These are phyloP conservation scores for Euleptes europaea DNA, from an alignment of 2,113 vertebrate genomes.

Conservation along the genomic window DNA sequence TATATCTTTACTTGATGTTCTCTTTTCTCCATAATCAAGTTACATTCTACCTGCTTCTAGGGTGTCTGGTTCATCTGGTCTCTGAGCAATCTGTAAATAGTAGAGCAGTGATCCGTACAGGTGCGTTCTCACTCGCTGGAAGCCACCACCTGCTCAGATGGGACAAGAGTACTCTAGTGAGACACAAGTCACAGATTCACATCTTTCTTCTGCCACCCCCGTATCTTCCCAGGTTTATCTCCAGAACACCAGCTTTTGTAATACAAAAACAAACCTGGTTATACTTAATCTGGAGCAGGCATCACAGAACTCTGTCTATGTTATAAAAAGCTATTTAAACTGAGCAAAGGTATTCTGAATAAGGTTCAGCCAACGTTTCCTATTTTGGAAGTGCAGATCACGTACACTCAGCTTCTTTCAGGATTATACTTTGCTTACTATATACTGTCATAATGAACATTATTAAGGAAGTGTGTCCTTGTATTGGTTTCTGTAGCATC, in stretches of 20 bases:
- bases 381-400: neutral
- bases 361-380: neutral
- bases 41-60: slow-evolving; percentile 85
- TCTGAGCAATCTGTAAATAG: slow-evolving; percentile 96
- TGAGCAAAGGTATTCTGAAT: neutral
- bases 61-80: slow-evolving; percentile 95
- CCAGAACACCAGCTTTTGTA: neutral
- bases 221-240: slow-evolving; percentile 7
- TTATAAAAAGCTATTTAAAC: slow-evolving; percentile 11
- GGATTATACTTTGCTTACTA: accelerated
- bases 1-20: too few relatives aligned
- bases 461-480: neutral
- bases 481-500: neutral
- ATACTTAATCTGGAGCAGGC: neutral
- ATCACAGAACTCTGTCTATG: neutral
- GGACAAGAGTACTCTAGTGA: slow-evolving; percentile 5
- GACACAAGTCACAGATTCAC: neutral
- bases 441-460: neutral
- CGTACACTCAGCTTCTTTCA: neutral
- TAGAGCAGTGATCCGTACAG: slow-evolving; percentile 94
- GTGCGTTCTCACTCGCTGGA: slow-evolving; percentile 93
- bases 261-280: slow-evolving; percentile 3
- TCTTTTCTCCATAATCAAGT: neutral
- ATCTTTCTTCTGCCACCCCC: accelerated
- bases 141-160: slow-evolving; percentile 86